Evolutionary conservation across 2,888 invertebrate species (phyloP).

Genomic region (Amblyjoppa proteus): DNA sequence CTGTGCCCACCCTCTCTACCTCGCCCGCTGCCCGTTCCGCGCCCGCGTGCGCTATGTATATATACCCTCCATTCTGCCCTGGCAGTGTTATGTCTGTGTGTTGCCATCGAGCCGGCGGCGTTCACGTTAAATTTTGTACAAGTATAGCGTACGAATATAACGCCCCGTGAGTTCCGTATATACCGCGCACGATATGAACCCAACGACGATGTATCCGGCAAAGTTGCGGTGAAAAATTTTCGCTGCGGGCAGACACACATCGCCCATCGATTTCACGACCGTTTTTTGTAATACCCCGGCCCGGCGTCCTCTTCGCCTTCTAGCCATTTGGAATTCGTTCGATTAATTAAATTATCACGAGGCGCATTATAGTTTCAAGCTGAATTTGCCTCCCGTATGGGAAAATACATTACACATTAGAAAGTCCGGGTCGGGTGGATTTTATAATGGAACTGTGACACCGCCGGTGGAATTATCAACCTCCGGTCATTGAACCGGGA

Average conservation of each 20-base stretch:
- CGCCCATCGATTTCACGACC: slow-evolving; percentile 42
- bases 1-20: slow-evolving; percentile 64
- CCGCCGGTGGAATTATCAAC: slow-evolving; percentile 5
- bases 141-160: slow-evolving; percentile 71
- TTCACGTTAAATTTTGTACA: slow-evolving; percentile 80
- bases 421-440: slow-evolving; percentile 14
- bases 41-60: slow-evolving; percentile 25
- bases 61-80: slow-evolving; percentile 62
- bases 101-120: slow-evolving; percentile 73
- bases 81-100: slow-evolving; percentile 73
- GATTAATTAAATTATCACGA: slow-evolving; percentile 51
- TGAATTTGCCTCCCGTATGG: neutral
- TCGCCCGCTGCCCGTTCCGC: slow-evolving; percentile 72
- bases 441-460: slow-evolving; percentile 9
- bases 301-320: neutral
- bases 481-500: slow-evolving; percentile 16
- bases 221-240: slow-evolving; percentile 74
- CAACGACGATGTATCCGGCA: slow-evolving; percentile 58
- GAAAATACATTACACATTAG: neutral
- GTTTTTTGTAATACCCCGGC: neutral
- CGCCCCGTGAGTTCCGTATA: slow-evolving; percentile 57
- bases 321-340: slow-evolving; percentile 32
- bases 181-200: neutral
- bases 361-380: slow-evolving; percentile 12
- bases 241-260: slow-evolving; percentile 24